phyloP scores from a whole-genome alignment of 2,113 vertebrate species.

The Platysternon megacephalum region DNA sequence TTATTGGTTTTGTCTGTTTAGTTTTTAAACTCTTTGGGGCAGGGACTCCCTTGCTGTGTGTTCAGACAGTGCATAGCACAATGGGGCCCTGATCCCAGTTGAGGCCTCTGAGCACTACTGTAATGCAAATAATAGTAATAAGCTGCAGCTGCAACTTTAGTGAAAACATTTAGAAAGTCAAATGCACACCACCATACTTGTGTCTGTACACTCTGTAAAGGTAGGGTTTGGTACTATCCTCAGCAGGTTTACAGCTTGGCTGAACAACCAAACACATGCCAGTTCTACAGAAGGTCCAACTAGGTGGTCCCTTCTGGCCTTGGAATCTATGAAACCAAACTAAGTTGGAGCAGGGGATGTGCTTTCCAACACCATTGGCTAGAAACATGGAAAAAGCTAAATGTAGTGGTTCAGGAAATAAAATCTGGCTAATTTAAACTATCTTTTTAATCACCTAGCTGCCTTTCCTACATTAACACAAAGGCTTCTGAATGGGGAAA shows the following conservation, averaged over 20 bases:
- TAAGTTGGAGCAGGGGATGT: slow-evolving; percentile 1
- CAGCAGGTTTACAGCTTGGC: background rate
- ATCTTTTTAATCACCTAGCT: slow-evolving; percentile 49
- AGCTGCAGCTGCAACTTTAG: background rate
- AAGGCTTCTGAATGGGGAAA: slow-evolving; percentile 33
- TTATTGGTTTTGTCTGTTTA: background rate
- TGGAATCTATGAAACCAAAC: background rate
- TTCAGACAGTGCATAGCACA: background rate
- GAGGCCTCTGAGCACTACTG: background rate
- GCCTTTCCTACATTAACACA: slow-evolving; percentile 13
- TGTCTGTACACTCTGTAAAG: background rate
- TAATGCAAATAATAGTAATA: background rate
- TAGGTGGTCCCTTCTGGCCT: background rate
- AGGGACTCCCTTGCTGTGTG: background rate
- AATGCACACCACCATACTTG: background rate
- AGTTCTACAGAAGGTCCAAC: background rate
- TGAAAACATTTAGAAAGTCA: background rate
- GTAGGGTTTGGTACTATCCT: background rate
- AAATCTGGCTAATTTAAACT: slow-evolving; percentile 61
- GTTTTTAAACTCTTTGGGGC: background rate
- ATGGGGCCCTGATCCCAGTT: background rate
- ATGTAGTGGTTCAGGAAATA: slow-evolving; percentile 28
- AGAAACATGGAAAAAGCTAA: background rate
- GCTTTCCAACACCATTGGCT: slow-evolving; percentile 35
- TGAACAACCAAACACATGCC: background rate